phyloP scores from a whole-genome alignment of 2,113 vertebrate genomes.

The Xiphias gladius region DNA sequence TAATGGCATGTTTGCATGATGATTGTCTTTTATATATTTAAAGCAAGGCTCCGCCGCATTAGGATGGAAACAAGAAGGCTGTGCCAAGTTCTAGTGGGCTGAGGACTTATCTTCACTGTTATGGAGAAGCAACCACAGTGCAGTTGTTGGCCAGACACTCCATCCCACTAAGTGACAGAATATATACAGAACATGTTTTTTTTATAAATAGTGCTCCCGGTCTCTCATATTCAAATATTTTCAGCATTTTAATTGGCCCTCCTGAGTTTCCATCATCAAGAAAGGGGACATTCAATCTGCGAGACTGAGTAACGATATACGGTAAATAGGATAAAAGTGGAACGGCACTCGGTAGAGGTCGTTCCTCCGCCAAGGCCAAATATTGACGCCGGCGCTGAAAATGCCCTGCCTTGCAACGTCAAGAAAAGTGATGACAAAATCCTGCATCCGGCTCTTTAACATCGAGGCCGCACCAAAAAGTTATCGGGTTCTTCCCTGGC shows the following conservation, averaged over 20 bases:
- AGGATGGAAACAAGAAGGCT: slow-evolving; percentile 44
- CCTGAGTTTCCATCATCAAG: background rate
- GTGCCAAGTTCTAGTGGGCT: slow-evolving; percentile 32
- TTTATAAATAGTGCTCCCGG: background rate
- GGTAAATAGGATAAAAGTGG: background rate
- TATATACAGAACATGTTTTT: slow-evolving; percentile 4
- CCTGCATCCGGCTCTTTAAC: no score
- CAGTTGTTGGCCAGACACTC: slow-evolving; percentile 5
- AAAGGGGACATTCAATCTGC: background rate
- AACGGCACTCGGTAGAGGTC: no score
- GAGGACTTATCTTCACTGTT: slow-evolving; percentile 12
- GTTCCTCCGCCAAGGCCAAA: no score
- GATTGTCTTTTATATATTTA: slow-evolving; percentile 41
- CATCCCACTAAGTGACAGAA: background rate
- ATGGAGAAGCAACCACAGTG: slow-evolving; percentile 8
- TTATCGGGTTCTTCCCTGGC: no score
- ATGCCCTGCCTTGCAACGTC: no score
- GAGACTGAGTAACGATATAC: background rate
- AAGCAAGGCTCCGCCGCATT: slow-evolving; percentile 2
- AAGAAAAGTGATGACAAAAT: no score
- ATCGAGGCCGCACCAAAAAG: no score
- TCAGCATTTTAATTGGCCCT: background rate
- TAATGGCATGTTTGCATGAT: slow-evolving; percentile 39
- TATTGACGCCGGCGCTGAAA: no score
- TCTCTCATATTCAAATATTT: slow-evolving; percentile 7